A percentile compares a stretch with the other conserved stretches of the same genome.
Conservation (phyloP, 2,113 vertebrate genomes). For the Tychaedon coryphoeus region DNA sequence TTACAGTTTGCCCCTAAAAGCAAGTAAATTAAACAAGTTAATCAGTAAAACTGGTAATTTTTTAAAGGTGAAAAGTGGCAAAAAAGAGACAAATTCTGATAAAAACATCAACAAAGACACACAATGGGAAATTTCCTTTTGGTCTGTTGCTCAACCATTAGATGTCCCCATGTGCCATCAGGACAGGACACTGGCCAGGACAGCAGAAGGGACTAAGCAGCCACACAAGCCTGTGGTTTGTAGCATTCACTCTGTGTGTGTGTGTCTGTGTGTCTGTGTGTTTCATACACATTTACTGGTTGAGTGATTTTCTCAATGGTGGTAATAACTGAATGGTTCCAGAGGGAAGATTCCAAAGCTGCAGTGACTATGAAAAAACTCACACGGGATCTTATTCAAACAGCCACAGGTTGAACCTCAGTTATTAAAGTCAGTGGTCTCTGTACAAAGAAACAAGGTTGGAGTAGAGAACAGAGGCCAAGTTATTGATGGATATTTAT, state of each 20-base stretch:
- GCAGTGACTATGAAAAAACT: neutral
- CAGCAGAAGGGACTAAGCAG: neutral
- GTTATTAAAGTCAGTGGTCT: neutral
- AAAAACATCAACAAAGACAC: neutral
- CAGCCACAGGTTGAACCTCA: neutral
- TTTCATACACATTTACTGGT: neutral
- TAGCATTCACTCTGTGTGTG: too few species aligned
- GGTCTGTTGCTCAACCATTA: neutral
- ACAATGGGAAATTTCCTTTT: neutral
- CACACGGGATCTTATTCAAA: neutral
- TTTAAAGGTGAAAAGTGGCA: neutral
- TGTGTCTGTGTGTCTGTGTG: neutral
- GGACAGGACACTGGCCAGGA: rapidly evolving
- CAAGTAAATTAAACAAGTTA: neutral
- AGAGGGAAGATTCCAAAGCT: neutral
- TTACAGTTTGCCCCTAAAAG: neutral
- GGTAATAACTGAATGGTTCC: neutral
- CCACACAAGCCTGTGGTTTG: neutral
- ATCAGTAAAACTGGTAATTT: neutral
- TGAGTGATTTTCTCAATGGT: neutral
- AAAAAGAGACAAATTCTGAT: neutral
- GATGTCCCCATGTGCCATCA: neutral
- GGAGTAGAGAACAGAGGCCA: neutral
- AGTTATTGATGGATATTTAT: constrained; percentile 18
- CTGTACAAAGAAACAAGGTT: neutral